Percentiles rank a stretch among this genome's conserved stretches.
These are phyloP conservation scores for Rhyacophila evoluta DNA, from an alignment of 2,888 invertebrate species.

Conservation along the genomic window DNA sequence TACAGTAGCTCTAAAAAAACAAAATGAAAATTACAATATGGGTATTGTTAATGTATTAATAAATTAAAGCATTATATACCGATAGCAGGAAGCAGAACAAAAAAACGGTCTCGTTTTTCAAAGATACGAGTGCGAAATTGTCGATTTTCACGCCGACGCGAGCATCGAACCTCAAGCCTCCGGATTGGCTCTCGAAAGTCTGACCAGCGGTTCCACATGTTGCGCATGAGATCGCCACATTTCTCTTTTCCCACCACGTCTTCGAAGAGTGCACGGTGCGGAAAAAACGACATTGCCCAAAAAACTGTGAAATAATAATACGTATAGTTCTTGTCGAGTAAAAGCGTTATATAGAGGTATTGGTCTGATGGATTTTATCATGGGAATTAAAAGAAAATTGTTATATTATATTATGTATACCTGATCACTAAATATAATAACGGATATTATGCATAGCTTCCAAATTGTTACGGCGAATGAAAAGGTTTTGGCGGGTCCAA, in stretches of 20 bases:
- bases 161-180: constrained; percentile 23
- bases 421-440: no score
- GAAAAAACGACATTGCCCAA: constrained; percentile 20
- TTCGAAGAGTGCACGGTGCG: constrained; percentile 25
- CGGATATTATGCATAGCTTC: no score
- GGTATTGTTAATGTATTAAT: constrained; percentile 5
- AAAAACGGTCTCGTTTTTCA: neutral
- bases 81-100: neutral
- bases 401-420: no score
- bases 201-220: constrained; percentile 42
- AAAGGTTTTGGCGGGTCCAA: no score
- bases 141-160: constrained; percentile 39
- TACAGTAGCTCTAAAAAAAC: no score
- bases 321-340: neutral
- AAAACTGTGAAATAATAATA: constrained; percentile 18
- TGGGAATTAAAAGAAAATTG: neutral
- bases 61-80: neutral
- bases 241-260: constrained; percentile 48
- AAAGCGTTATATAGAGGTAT: neutral
- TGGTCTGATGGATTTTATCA: neutral
- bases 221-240: constrained; percentile 49
- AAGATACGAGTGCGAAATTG: constrained; percentile 1
- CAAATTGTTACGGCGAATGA: no score
- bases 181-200: constrained; percentile 28
- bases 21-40: neutral